Base-by-base conservation (phyloP, 2,888 invertebrate genomes). In the Matsumyia berberina region DNA sequence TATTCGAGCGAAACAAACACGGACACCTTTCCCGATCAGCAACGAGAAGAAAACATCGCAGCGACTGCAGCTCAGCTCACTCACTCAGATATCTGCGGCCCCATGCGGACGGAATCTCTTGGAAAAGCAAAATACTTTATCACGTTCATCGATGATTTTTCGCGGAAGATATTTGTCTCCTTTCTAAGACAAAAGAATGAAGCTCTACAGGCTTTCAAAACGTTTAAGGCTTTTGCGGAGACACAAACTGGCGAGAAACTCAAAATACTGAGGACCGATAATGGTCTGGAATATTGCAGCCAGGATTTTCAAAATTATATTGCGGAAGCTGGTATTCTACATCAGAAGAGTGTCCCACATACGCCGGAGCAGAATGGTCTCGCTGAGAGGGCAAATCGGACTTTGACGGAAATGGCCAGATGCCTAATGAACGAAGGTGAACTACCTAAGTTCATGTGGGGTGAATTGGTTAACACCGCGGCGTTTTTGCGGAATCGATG, bases 401-500 rank as follows among this genome's bases (percentile, higher is more conserved):
- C 12, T 12, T 42, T 42, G 2, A 29, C n/a, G 15, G 17, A 37
- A 12, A 12, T 44, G 44, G 44, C 17, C 2, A 35, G 33, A 0
- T 49, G 35, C 6, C 6, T 49, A n/a, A 46, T 64, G 35, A 3
- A 24, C 9, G 49, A 49, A 49, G 15, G 49, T 46, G 11, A 35
- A 1, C 24, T 37, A 9, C 35, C 49, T 8, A 19, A 64, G 35
- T n/a, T 35, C 11, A 19, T 64, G 49, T 33, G 35, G 49, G 31
- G 44, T 44, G 55, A 74, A 33, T 17, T 64, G n/a, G 55, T 74
- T 12, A 60, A 72, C 31, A 72, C 60, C 9, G 39, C 72, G 5
- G 72, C 46, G 5, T 60, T 70, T 39, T 39, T 72, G 6, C 37
- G 57, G 33, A 70, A 70, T n/a, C 31, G 35, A 70, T 70, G 70